Conservation (phyloP, 2,797 vertebrate species). For the Iguana delicatissima region DNA sequence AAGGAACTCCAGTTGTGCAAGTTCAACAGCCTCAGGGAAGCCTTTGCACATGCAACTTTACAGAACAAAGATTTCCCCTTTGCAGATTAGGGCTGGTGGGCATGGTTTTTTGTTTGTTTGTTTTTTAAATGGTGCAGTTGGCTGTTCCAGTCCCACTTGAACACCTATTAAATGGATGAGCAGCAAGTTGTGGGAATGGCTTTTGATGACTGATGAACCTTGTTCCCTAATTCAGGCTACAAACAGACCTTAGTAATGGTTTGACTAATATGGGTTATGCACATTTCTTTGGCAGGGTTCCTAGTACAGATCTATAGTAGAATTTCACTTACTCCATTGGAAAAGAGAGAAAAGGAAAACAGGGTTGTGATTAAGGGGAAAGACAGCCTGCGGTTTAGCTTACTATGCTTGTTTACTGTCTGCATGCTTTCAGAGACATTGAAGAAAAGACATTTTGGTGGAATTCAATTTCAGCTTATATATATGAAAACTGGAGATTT, state of each 20-base stretch:
- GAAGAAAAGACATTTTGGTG: no score
- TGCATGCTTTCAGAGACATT: no score
- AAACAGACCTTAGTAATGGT: not conserved
- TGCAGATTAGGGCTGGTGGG: not conserved
- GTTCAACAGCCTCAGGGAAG: not conserved
- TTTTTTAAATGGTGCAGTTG: no score
- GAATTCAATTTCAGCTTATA: not conserved
- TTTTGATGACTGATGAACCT: not conserved
- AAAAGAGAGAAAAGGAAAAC: no score
- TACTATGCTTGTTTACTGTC: no score
- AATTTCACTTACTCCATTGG: not conserved
- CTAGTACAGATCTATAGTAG: not conserved
- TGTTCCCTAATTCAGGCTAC: not conserved
- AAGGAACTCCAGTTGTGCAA: no score
- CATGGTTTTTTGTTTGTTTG: no score
- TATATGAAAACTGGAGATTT: not conserved
- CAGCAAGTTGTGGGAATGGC: not conserved
- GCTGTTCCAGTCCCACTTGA: no score
- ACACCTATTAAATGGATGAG: not conserved
- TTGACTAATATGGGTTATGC: not conserved
- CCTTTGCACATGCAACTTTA: not conserved
- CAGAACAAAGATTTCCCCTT: not conserved
- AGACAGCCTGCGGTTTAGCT: no score
- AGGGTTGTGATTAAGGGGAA: no score
- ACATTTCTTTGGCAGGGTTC: not conserved